Conservation (phyloP, 1,140 invertebrate genomes). For the Asobara japonica region DNA sequence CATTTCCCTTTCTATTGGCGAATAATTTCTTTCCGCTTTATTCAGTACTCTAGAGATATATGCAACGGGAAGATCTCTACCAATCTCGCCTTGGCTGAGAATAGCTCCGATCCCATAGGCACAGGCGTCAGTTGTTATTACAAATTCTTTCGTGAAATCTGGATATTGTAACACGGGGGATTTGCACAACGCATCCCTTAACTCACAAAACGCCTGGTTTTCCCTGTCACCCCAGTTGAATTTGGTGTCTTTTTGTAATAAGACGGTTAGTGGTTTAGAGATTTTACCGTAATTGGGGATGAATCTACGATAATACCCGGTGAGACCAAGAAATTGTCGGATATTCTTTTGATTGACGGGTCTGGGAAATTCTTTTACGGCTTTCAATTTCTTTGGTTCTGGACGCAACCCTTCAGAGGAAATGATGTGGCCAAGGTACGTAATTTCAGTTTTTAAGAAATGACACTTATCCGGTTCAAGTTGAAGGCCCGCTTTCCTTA, state of each 20-base stretch:
- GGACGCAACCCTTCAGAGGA: neutral
- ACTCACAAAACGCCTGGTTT: neutral
- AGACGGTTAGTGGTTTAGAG: neutral
- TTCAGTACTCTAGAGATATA: neutral
- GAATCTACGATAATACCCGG: neutral
- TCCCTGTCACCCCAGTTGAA: neutral
- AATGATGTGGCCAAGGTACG: neutral
- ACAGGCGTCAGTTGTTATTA: neutral
- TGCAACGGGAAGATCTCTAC: neutral
- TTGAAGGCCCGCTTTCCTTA: neutral
- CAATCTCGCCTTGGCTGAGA: neutral
- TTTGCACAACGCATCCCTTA: neutral
- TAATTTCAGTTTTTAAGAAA: neutral
- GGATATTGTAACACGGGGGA: neutral
- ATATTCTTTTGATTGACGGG: neutral
- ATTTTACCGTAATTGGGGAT: neutral
- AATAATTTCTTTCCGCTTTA: too few relatives aligned
- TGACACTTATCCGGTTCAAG: slow-evolving; percentile 29
- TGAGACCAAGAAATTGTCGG: neutral
- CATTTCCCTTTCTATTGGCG: too few relatives aligned
- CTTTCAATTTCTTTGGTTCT: neutral
- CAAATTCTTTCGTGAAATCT: neutral
- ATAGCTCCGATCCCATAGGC: neutral
- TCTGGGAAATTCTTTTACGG: neutral
- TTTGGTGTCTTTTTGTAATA: neutral